phyloP scores from a whole-genome alignment of 2,113 vertebrate genomes.

The Bufo bufo region DNA sequence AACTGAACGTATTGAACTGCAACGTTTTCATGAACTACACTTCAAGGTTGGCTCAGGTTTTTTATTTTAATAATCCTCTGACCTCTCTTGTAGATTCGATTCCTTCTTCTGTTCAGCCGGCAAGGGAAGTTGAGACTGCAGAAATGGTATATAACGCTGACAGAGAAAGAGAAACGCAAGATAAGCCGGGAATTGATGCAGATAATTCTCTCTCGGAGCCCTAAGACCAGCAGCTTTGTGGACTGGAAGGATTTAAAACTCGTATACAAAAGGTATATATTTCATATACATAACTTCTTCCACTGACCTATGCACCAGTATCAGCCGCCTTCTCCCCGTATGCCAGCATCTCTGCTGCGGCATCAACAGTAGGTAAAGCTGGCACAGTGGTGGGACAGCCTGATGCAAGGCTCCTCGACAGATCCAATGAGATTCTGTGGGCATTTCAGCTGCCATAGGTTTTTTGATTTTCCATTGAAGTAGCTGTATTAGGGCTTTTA shows the following conservation, averaged over 20 bases:
- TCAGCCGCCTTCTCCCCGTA: background rate
- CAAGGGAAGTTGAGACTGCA: conserved; percentile 95
- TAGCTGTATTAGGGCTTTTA: no score
- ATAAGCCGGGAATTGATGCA: conserved; percentile 90
- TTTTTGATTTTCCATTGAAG: no score
- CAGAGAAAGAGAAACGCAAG: conserved; percentile 94
- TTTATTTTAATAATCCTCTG: background rate
- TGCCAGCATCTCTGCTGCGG: background rate
- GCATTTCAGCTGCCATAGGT: no score
- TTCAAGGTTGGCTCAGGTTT: background rate
- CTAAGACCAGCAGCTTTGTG: conserved; percentile 91
- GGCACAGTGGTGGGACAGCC: no score
- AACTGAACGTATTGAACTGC: background rate
- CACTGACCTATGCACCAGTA: background rate
- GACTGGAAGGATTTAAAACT: conserved; percentile 97
- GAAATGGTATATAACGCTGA: conserved; percentile 92
- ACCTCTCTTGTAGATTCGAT: conserved; percentile 84
- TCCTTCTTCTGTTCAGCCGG: conserved; percentile 96
- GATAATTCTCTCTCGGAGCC: conserved; percentile 85
- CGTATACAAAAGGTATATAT: conserved; percentile 94
- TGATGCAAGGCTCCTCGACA: no score
- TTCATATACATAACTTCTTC: background rate
- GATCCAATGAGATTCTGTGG: no score
- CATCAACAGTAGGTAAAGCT: background rate
- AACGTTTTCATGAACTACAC: background rate